Percentiles rank a stretch among this genome's conserved stretches.
Conservation (phyloP, 2,113 vertebrate genomes). For the Campylomormyrus numenius region DNA sequence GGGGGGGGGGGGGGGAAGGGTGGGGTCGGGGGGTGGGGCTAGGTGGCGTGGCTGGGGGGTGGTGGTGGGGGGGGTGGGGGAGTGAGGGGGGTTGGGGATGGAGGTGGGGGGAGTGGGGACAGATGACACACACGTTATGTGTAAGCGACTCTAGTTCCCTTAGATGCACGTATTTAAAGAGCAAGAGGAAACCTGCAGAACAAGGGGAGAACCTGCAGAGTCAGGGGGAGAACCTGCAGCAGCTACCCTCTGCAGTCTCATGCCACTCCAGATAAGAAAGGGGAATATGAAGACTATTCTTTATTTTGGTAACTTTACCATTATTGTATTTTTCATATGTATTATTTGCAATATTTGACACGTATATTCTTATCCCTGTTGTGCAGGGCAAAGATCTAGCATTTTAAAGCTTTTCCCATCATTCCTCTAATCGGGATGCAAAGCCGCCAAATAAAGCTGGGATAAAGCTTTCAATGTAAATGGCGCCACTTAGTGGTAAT, state of each 20-base stretch:
- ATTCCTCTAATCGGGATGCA: not conserved
- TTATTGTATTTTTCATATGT: not conserved
- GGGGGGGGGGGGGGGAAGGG: too few relatives aligned
- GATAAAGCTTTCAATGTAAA: not conserved
- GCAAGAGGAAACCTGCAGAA: not conserved
- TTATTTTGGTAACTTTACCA: not conserved
- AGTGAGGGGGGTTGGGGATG: too few relatives aligned
- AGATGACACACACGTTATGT: not conserved
- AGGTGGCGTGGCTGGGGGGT: too few relatives aligned
- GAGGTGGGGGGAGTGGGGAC: too few relatives aligned
- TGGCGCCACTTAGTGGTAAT: constrained; percentile 8
- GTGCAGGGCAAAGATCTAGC: not conserved
- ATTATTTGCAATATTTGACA: not conserved
- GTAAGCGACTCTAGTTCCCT: not conserved
- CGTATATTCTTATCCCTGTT: not conserved
- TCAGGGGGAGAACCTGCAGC: not conserved
- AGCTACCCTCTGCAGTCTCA: not conserved
- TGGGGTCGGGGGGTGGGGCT: too few relatives aligned
- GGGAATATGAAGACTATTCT: not conserved
- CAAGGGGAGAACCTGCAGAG: not conserved
- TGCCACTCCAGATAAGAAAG: not conserved
- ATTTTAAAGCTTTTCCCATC: not conserved
- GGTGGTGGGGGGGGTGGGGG: too few relatives aligned
- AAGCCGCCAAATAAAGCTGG: not conserved
- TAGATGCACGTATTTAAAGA: not conserved